Percentiles rank a stretch among this genome's conserved stretches.
phyloP scores from a whole-genome alignment of 2,113 vertebrate species.

The Syngnathoides biaculeatus region DNA sequence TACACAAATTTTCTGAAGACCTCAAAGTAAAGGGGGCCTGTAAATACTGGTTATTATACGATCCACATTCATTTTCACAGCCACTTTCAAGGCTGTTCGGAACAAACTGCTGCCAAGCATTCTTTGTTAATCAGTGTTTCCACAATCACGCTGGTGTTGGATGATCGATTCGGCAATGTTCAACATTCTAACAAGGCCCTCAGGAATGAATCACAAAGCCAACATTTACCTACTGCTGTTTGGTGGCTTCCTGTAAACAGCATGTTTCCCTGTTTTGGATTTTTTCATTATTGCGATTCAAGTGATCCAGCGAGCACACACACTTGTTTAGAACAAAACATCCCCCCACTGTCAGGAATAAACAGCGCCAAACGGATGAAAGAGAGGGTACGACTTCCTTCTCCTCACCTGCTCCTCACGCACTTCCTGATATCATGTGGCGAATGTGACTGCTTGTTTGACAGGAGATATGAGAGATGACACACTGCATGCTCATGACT shows the following conservation, averaged over 20 bases:
- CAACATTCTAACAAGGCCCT: conserved; percentile 12
- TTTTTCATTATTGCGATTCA: conserved; percentile 42
- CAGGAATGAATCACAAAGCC: conserved; percentile 37
- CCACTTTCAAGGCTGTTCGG: conserved; percentile 3
- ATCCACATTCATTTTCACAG: background rate
- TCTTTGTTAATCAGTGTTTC: conserved; percentile 14
- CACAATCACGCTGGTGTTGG: background rate
- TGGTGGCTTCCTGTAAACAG: conserved; percentile 67
- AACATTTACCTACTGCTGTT: conserved; percentile 35
- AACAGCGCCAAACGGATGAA: conserved; percentile 48
- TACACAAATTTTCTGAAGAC: background rate
- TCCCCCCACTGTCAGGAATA: conserved; percentile 71
- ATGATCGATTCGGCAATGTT: conserved; percentile 9
- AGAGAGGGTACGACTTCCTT: conserved; percentile 41
- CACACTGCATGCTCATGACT: background rate
- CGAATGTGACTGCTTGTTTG: conserved; percentile 36
- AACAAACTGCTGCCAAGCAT: background rate
- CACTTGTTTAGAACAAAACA: conserved; percentile 58
- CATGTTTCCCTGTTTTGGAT: conserved; percentile 44
- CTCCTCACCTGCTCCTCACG: conserved; percentile 36
- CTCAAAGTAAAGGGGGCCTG: background rate
- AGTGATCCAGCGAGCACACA: conserved; percentile 39
- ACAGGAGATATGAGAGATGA: conserved; percentile 19
- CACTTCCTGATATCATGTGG: conserved; percentile 52
- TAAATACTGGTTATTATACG: background rate